Base-by-base conservation (phyloP, 2,113 vertebrate species). In the Daubentonia madagascariensis region DNA sequence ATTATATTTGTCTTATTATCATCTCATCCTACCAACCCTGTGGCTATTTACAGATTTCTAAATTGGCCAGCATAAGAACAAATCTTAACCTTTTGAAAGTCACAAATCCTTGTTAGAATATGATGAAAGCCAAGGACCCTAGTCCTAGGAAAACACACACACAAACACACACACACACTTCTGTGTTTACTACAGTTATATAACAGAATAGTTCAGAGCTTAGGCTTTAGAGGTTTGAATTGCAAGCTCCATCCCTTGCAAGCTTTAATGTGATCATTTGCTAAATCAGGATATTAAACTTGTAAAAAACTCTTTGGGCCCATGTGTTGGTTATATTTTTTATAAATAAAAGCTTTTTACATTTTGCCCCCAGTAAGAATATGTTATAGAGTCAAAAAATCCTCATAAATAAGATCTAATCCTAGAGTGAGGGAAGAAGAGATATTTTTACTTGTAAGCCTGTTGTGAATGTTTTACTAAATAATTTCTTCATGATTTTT, bases 401-500 rank as follows among this genome's bases (percentile, higher is more conserved):
- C 16, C 45, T 65, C 3, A 75, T 87, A 95, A 92, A 79, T 80
- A 83, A 72, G n/a, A 50, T 7, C 28, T 65, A 92, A 76, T 85
- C 23, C 40, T 92, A 9, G 57, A 85, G 50, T 83, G 6, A 89
- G 8, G 2, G 1, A 75, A 23, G 16, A 81, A 52, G 18, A 68
- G 6, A 14, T 8, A 20, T 61, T 87, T 96, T 96, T 95, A 67
- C 59, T 37, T 65, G 8, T 67, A 88, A 85, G 9, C 10, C 40
- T 4, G 25, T 65, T 76, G 52, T 59, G 28, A 88, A 45, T 85
- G 14, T 83, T 88, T 91, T 72, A 88, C 54, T 87, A 86, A 96
- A 68, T 95, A 67, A 72, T 89, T 94, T 95, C 35, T 87, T 94
- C 32, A 37, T 95, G 65, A 94, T 67, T 93, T 94, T 94, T 83